These are phyloP conservation scores for Zaprionus vittiger DNA, from an alignment of 1,140 invertebrate genomes.

Conservation along the genomic window DNA sequence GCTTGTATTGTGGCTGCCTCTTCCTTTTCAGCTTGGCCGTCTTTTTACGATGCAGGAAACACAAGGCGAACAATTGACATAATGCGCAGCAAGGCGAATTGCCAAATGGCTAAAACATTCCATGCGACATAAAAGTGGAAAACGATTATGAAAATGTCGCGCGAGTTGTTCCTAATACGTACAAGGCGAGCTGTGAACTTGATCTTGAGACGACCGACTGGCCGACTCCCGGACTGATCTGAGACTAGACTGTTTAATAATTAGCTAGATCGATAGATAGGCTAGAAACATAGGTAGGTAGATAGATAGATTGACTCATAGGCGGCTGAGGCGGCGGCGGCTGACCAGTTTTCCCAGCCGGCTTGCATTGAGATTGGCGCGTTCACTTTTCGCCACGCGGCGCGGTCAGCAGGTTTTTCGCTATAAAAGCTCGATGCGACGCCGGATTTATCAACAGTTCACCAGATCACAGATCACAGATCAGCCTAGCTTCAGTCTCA, in stretches of 20 bases:
- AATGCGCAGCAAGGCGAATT: constrained; percentile 48
- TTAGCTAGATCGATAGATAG: constrained; percentile 3
- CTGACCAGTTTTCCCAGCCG: constrained; percentile 68
- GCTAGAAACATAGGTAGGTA: neutral
- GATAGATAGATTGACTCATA: neutral
- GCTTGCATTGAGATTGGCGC: constrained; percentile 68
- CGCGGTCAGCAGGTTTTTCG: constrained; percentile 43
- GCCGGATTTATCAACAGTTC: constrained; percentile 64
- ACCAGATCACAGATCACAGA: constrained; percentile 23
- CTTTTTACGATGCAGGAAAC: constrained; percentile 56
- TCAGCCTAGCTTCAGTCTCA: constrained; percentile 42
- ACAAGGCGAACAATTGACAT: constrained; percentile 41
- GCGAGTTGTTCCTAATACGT: constrained; percentile 65
- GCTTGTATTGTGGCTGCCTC: neutral
- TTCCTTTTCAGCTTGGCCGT: neutral
- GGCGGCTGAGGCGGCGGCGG: neutral
- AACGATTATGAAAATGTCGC: constrained; percentile 41
- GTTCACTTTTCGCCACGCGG: constrained; percentile 62
- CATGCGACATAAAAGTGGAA: constrained; percentile 29
- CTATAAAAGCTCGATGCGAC: constrained; percentile 66
- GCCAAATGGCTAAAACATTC: constrained; percentile 4
- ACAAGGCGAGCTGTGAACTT: constrained; percentile 78
- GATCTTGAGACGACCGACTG: constrained; percentile 69
- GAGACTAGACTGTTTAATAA: neutral
- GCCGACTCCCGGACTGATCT: constrained; percentile 24